Base-by-base conservation (phyloP, 2,797 vertebrate genomes). In the Danio aesculapii region DNA sequence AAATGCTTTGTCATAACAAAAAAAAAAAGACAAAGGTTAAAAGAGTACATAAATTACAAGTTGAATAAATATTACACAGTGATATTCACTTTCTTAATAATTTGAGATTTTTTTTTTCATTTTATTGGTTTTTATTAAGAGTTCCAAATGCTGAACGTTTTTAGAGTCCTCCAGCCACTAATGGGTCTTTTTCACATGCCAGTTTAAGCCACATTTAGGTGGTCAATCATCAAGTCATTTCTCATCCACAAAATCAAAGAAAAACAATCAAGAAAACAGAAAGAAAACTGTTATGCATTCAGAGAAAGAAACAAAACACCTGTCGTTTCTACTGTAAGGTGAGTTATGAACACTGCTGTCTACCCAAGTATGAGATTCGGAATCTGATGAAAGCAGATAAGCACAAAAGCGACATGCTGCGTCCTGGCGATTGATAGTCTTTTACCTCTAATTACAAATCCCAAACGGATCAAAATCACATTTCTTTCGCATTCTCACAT, bases 41-140 rank as follows among this genome's bases (percentile, higher is more conserved):
- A 97, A 97, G 97, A 96, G 97, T 98, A 98, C 97, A 99, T 99
- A 99, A 99, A 98, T 98, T 99, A 98, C 96, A 98, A 93, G 96
- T 97, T 96, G 98, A 98, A 99, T 99, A 99, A 99, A 99, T 98
- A 99, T 97, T 95, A 96, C 97, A 98, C 96, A 99, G 96, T 96
- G 96, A 98, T 97, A 96, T 96, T 98, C 97, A 97, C 97, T 96
- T 94, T 89, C 81, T 88, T 96, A 91, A 95, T 94, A 94, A 93
- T 95, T 95, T 94, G 93, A 94, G 90, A 89, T 93, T 92, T 94
- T 91, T 93, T 94, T 92, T 93, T 95, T 87, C 92, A 88, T 93
- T 92, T 90, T 93, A 77, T 87, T 74, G 86, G 92, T 91, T 93
- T 92, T 90, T 93, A 92, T 93, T 93, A 94, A 92, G 94, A 94